A percentile compares a stretch with the other conserved stretches of the same genome.
These are phyloP conservation scores for Salarias fasciatus DNA, from an alignment of 2,797 vertebrate species.

Conservation along the genomic window DNA sequence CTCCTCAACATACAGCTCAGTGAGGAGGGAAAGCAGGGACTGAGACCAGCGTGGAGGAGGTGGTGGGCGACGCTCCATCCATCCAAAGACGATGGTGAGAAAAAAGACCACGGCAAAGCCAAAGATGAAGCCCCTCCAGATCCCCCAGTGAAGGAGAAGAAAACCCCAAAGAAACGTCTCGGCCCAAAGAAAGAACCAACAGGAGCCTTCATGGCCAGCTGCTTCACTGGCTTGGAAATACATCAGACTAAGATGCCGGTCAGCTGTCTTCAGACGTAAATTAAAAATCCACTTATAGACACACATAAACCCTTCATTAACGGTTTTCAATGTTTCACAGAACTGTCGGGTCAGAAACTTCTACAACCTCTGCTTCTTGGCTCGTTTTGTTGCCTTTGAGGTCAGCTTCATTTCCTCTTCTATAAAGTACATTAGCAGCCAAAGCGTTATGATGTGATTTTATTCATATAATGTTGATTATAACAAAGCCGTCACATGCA, in stretches of 20 bases:
- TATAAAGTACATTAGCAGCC: conserved; percentile 89
- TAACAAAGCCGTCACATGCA: too few species aligned
- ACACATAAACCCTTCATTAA: too few species aligned
- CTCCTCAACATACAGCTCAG: conserved; percentile 89
- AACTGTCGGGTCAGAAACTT: conserved; percentile 98
- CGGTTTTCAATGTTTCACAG: conserved; percentile 85
- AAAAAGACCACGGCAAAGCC: conserved; percentile 88
- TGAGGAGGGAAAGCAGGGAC: conserved; percentile 92
- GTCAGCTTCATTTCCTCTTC: conserved; percentile 99
- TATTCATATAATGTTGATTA: too few species aligned
- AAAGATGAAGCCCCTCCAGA: conserved; percentile 86
- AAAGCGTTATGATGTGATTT: too few species aligned
- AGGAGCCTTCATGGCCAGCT: conserved; percentile 93
- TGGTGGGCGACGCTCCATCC: conserved; percentile 87
- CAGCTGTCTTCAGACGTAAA: conserved; percentile 45
- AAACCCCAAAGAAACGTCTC: conserved; percentile 86
- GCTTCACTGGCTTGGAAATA: conserved; percentile 93
- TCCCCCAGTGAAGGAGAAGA: conserved; percentile 77
- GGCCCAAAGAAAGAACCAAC: conserved; percentile 89
- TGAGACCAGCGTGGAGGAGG: conserved; percentile 94
- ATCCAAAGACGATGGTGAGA: conserved; percentile 96
- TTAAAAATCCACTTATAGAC: too few species aligned
- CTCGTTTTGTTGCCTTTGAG: conserved; percentile 97
- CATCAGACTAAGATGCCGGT: conserved; percentile 98
- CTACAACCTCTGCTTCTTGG: conserved; percentile 97